These are phyloP conservation scores for Podarcis cretensis DNA, from an alignment of 2,113 vertebrate species.

Conservation along the genomic window DNA sequence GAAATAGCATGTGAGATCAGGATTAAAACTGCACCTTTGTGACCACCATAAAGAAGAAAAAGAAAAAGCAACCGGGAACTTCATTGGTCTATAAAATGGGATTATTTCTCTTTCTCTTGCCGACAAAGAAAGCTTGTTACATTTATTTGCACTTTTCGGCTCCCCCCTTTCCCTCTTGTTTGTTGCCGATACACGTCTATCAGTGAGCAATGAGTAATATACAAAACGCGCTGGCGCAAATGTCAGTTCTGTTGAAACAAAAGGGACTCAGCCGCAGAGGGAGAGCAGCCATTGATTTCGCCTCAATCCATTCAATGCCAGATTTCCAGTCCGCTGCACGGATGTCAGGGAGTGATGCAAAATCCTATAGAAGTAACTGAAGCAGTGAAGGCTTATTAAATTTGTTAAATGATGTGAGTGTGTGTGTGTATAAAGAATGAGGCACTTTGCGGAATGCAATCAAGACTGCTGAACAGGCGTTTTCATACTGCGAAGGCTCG, in stretches of 20 bases:
- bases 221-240: not conserved
- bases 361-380: constrained; percentile 22
- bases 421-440: not conserved
- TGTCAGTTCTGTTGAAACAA: constrained; percentile 2
- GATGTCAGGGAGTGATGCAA: constrained; percentile 14
- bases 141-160: not conserved
- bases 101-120: not conserved
- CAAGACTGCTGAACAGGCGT: constrained; percentile 34
- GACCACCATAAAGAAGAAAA: not conserved
- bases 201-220: not conserved
- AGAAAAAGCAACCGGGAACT: not conserved
- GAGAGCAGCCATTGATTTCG: constrained; percentile 12
- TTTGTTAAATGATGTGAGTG: constrained; percentile 53
- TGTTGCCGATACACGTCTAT: not conserved
- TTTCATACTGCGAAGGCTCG: constrained; percentile 12
- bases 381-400: constrained; percentile 57
- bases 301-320: not conserved
- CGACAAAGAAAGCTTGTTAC: not conserved
- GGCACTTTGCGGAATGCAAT: not conserved
- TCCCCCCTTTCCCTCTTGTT: not conserved
- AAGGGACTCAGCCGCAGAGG: not conserved
- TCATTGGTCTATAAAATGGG: not conserved
- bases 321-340: not conserved
- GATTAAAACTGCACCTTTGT: not conserved
- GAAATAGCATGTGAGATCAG: not conserved